Conservation (phyloP, 1,140 invertebrate genomes). For the Lineus longissimus region DNA sequence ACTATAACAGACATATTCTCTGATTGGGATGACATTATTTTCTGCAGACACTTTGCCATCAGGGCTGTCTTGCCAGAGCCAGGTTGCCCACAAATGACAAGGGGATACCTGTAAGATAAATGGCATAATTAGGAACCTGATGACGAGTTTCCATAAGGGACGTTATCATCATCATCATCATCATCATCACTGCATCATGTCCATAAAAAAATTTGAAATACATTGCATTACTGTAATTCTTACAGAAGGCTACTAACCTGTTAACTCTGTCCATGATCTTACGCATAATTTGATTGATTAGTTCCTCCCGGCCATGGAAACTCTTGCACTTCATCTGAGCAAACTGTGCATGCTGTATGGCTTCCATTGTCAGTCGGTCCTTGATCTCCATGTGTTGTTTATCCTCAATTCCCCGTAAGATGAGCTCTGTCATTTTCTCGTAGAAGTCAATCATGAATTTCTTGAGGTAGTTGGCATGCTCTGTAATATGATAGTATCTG, state of each 20-base stretch:
- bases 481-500: too few relatives aligned
- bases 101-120: slow-evolving; percentile 71
- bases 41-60: slow-evolving; percentile 69
- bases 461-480: background rate
- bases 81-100: slow-evolving; percentile 87
- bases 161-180: too few relatives aligned
- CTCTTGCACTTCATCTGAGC: background rate
- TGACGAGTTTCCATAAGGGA: too few relatives aligned
- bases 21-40: too few relatives aligned
- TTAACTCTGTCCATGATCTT: too few relatives aligned
- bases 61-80: slow-evolving; percentile 94
- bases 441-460: background rate
- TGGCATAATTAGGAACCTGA: too few relatives aligned
- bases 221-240: too few relatives aligned
- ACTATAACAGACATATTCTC: too few relatives aligned
- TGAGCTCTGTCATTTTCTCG: background rate
- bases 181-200: too few relatives aligned
- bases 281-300: background rate
- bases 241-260: too few relatives aligned
- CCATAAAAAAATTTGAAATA: too few relatives aligned
- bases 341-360: background rate
- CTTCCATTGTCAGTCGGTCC: background rate
- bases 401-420: background rate
- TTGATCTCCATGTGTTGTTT: background rate
- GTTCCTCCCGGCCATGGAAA: background rate